Evolutionary conservation across 1,140 invertebrate genomes (phyloP).

Genomic region (Hylyphantes graminicola): DNA sequence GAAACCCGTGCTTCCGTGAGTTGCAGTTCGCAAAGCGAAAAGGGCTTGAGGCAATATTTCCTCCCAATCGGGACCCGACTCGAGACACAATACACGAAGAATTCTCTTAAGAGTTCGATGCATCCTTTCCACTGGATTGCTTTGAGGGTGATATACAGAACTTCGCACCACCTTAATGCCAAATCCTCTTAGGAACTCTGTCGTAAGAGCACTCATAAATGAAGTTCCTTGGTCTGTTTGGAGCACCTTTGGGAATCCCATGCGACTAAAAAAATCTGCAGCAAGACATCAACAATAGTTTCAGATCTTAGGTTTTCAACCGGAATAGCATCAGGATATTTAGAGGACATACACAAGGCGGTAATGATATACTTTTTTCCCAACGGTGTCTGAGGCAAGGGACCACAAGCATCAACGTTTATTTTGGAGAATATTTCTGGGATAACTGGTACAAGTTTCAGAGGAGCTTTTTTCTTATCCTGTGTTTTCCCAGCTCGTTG

Average conservation of each 20-base stretch:
- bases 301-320: not conserved
- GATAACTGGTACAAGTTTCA: slow-evolving; percentile 3
- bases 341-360: not conserved
- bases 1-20: slow-evolving; percentile 9
- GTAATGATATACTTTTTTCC: slow-evolving; percentile 12
- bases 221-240: not conserved
- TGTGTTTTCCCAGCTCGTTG: not conserved
- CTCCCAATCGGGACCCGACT: not conserved
- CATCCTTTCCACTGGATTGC: slow-evolving; percentile 20
- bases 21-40: not conserved
- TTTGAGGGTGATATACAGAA: slow-evolving; percentile 19
- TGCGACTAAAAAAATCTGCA: not conserved
- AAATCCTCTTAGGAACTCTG: slow-evolving; percentile 1
- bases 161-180: slow-evolving; percentile 17
- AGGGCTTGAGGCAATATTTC: not conserved
- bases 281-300: not conserved
- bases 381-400: not conserved
- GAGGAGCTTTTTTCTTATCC: not conserved
- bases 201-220: not conserved
- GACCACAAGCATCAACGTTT: slow-evolving; percentile 18
- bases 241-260: not conserved
- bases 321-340: slow-evolving; percentile 6
- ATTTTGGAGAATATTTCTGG: slow-evolving; percentile 20
- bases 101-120: slow-evolving; percentile 21
- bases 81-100: slow-evolving; percentile 6